Base-by-base conservation (phyloP, 2,797 vertebrate genomes). In the Gadopsis marmoratus region DNA sequence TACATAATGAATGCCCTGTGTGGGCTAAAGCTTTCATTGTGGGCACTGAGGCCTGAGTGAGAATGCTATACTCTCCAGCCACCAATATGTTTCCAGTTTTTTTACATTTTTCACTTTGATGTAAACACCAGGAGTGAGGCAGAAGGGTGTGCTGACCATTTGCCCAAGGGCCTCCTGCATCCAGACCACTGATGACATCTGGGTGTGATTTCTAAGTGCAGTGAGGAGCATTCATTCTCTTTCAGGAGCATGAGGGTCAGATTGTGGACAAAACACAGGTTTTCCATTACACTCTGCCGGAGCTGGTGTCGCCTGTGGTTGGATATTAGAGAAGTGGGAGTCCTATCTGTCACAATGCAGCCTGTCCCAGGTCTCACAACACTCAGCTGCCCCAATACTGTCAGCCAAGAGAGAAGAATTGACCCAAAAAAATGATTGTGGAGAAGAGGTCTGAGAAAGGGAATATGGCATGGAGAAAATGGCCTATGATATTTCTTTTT, bases 181-280 rank as follows among this genome's bases (percentile, higher is more conserved):
- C 41, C 54, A 56, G 54, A 71, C 74, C 70, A 66, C 67, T 59
- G 79, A 82, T 82, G 64, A 73, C 72, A 74, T 84, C 74, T 65
- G 80, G 66, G 75, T 72, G 76, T 82, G 66, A 88, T 86, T 89
- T 67, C 54, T 37, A 77, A 70, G 10, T 21, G 41, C 26, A 74
- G 61, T 4, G 70, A 74, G 66, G 65, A 73, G 60, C 69, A 74
- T 67, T 85, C 41, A 55, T 64, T 86, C 70, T 74, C 11, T 71
- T 76, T 72, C 45, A 26, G 51, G 51, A 71, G 45, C 50, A 62
- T 1, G 19, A 50, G 81, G 85, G 77, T 77, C 81, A 83, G 64
- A 71, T 79, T 80, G 76, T n/a, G 47, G 70, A 73, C 81, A 85
- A 87, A 89, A 90, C 90, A 91, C 85, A 88, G 73, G 74, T 90